These are phyloP conservation scores for Campoletis sonorensis DNA, from an alignment of 1,140 invertebrate species.

Conservation along the genomic window DNA sequence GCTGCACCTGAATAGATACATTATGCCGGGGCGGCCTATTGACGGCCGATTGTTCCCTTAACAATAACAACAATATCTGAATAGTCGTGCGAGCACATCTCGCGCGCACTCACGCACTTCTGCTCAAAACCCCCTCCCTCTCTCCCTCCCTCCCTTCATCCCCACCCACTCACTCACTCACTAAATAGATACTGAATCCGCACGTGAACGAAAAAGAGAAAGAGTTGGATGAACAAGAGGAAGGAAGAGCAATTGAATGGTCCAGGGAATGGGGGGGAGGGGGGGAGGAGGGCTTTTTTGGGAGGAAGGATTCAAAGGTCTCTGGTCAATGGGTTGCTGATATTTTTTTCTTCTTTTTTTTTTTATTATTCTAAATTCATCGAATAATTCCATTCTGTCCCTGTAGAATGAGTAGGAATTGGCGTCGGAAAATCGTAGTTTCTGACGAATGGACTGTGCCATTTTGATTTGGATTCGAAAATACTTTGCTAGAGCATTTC, in stretches of 20 bases:
- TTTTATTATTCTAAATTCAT: background rate
- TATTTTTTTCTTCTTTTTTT: background rate
- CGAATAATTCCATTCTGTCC: background rate
- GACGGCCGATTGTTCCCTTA: constrained; percentile 76
- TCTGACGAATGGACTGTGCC: no score
- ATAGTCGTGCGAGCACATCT: constrained; percentile 73
- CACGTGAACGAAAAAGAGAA: background rate
- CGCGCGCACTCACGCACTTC: constrained; percentile 63
- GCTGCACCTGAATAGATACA: constrained; percentile 76
- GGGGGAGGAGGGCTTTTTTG: no score
- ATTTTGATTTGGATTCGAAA: no score
- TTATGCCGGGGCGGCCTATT: constrained; percentile 75
- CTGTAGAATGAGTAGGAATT: no score
- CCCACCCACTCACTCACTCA: no score
- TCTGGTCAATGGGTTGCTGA: background rate
- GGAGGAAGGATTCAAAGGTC: constrained; percentile 23
- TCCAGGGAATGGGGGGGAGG: background rate
- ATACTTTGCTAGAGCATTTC: no score
- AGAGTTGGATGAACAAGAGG: background rate
- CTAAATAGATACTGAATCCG: no score
- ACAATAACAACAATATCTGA: constrained; percentile 78
- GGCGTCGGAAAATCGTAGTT: no score
- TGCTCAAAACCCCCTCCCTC: constrained; percentile 47
- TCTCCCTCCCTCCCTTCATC: no score
- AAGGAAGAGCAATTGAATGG: background rate